Evolutionary conservation across 2,888 invertebrate species (phyloP), one percentile per base, ranked within the genome.

Genomic region (Drosophila maculinotata): DNA sequence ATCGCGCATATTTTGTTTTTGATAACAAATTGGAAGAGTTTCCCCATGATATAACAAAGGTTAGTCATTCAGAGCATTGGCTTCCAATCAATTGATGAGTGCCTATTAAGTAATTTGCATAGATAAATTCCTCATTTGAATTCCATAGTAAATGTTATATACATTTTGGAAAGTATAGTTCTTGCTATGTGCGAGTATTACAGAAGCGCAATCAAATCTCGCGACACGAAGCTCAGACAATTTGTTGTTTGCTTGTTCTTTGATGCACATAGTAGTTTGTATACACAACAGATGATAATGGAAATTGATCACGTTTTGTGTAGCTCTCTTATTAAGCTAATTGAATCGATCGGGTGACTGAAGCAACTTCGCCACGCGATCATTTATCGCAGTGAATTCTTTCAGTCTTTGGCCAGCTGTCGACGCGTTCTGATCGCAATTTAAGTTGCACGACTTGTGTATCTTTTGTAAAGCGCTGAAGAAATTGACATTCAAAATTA

Each of bases 301-400:
- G 4, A 4, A 54, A 69, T 53, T 68, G 45, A 26, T 80, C 80
- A 77, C 78, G 83, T 77, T 79, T 79, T 57, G 23, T 54, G 15
- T 28, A 36, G 23, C 36, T 9, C 56, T 53, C 35, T 69, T 59
- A 68, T 72, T 66, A 36, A 75, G 41, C 64, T 64, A 72, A 80
- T 80, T 83, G 71, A 69, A 42, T 28, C 31, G 41, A 62, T 70
- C 66, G 80, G 69, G 65, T 71, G 74, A 79, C 62, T 49, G 38
- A 26, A 33, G 26, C 20, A 58, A 41, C 64, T 57, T 54, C 45
- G 57, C 69, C 77, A 77, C 79, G 83, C 83, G 79, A 80, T 62
- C 58, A 42, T 47, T 42, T 26, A 38, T 41, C 33, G 25, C 33
- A n/a, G 44, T 31, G 20, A 26, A 25, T 54, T 51, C 9, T 42